phyloP scores from a whole-genome alignment of 2,797 vertebrate genomes.

The Lithobates sylvaticus region DNA sequence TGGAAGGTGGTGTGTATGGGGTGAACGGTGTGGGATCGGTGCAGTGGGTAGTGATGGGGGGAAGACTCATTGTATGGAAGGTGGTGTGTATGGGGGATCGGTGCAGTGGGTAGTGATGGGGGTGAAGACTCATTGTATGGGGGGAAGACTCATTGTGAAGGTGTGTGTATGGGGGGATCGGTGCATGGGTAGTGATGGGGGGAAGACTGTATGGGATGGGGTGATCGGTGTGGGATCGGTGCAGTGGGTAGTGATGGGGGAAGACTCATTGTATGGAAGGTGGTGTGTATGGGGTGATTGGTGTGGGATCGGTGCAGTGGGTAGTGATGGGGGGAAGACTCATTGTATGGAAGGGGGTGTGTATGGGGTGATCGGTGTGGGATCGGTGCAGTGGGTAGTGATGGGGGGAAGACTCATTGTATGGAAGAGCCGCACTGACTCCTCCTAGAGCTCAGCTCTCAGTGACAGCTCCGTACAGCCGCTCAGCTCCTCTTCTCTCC shows the following conservation, averaged over 20 bases:
- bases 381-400: neutral
- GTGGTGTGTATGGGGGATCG: neutral
- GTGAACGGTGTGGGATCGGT: no score
- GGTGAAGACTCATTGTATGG: neutral
- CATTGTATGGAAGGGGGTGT: neutral
- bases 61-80: neutral
- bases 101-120: neutral
- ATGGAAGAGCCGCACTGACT: constrained; percentile 57
- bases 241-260: no score
- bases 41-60: no score
- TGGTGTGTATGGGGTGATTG: no score
- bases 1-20: no score
- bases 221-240: no score
- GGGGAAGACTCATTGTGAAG: neutral
- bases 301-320: no score
- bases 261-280: no score
- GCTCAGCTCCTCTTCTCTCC: neutral
- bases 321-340: neutral
- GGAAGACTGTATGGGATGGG: no score
- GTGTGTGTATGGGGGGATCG: no score
- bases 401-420: neutral
- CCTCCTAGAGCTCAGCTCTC: constrained; percentile 55
- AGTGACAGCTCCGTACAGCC: constrained; percentile 44
- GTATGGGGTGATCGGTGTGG: no score
- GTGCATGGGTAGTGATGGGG: no score